Conservation (phyloP, 1,140 invertebrate species). For the Drosophila albomicans region DNA sequence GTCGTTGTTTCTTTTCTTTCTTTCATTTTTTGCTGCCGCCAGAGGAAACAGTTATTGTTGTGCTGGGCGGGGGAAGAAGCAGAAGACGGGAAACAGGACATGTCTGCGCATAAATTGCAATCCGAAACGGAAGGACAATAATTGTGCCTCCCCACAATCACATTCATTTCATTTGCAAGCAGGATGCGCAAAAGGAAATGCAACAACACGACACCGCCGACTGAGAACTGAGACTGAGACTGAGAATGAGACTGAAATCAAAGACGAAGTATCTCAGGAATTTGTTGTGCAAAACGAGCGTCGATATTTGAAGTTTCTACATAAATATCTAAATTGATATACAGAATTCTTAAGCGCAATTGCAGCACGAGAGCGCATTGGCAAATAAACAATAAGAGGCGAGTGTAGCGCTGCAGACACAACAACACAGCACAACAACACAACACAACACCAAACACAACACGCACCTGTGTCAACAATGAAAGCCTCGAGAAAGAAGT, state of each 20-base stretch:
- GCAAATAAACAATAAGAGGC: slow-evolving; percentile 53
- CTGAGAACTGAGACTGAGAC: background rate
- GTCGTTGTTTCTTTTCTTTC: slow-evolving; percentile 20
- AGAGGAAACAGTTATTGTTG: slow-evolving; percentile 78
- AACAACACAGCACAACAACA: slow-evolving; percentile 9
- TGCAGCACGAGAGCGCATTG: slow-evolving; percentile 61
- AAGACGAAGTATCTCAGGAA: background rate
- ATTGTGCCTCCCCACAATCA: slow-evolving; percentile 42
- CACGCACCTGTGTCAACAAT: slow-evolving; percentile 80
- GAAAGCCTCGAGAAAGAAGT: slow-evolving; percentile 50
- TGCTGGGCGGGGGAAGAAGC: background rate
- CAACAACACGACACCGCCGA: background rate
- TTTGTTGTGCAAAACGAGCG: slow-evolving; percentile 2
- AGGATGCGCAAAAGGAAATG: slow-evolving; percentile 17
- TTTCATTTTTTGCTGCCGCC: background rate
- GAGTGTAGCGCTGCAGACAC: slow-evolving; percentile 28
- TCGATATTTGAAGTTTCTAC: background rate
- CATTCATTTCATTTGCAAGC: slow-evolving; percentile 5
- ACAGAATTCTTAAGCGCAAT: slow-evolving; percentile 42
- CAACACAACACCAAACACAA: slow-evolving; percentile 20
- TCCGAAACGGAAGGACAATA: slow-evolving; percentile 67
- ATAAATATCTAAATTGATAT: slow-evolving; percentile 12
- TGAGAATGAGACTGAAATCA: background rate
- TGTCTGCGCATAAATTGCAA: slow-evolving; percentile 77
- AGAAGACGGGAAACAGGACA: slow-evolving; percentile 75